Percentiles rank a stretch among this genome's conserved stretches.
Evolutionary conservation across 2,797 vertebrate species (phyloP).

Genomic region (Lerista edwardsae): DNA sequence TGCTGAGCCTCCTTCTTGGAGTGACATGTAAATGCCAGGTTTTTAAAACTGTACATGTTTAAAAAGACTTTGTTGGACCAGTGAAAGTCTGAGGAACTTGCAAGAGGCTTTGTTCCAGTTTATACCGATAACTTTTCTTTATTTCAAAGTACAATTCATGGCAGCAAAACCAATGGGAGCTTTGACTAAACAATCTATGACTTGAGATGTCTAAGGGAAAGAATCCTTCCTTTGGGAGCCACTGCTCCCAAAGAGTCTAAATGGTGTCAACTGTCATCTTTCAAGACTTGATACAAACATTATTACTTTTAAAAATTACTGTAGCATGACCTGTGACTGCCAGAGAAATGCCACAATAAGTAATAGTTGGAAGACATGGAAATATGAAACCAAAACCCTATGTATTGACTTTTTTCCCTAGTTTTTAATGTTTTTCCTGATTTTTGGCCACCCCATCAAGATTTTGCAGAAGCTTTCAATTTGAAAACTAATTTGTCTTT

Average conservation of each 20-base stretch:
- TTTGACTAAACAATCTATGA: conserved; percentile 28
- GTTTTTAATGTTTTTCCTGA: background rate
- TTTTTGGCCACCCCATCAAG: background rate
- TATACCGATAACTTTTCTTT: background rate
- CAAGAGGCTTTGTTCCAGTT: background rate
- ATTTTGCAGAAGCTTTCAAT: background rate
- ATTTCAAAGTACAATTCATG: conserved; percentile 7
- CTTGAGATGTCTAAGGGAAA: background rate
- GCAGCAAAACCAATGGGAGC: background rate
- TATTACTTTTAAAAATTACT: background rate
- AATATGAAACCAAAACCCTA: background rate
- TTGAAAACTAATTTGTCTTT: background rate
- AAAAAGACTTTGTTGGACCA: conserved; percentile 39
- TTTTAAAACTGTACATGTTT: conserved; percentile 12
- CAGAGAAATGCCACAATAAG: background rate
- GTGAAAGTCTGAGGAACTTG: conserved; percentile 6
- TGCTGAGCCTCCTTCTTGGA: background rate
- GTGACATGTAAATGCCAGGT: background rate
- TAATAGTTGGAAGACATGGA: background rate
- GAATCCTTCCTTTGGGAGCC: background rate
- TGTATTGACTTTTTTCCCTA: background rate
- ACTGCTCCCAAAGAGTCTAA: background rate
- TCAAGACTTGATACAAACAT: background rate
- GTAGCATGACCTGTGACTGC: background rate
- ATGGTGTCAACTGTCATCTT: background rate